phyloP scores from a whole-genome alignment of 2,888 invertebrate genomes.

The Scrobipalpa costella region DNA sequence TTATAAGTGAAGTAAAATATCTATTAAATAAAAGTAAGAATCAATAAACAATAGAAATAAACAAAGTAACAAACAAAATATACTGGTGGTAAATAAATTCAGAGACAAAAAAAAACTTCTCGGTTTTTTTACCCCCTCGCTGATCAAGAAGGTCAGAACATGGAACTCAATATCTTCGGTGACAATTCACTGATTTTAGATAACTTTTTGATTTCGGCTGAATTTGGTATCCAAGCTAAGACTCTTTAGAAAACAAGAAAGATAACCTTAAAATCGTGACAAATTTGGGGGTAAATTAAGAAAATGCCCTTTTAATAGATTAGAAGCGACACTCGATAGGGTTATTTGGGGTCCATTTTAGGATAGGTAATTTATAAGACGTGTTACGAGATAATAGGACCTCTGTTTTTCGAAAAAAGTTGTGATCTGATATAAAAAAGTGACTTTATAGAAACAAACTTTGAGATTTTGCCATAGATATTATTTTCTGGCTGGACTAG shows the following conservation, averaged over 20 bases:
- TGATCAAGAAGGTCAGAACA: constrained; percentile 33
- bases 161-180: constrained; percentile 40
- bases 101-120: too few relatives aligned
- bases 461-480: too few relatives aligned
- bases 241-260: neutral
- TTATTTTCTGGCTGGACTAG: too few relatives aligned
- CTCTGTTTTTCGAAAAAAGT: constrained; percentile 17
- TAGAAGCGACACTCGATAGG: constrained; percentile 24
- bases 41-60: too few relatives aligned
- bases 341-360: constrained; percentile 28
- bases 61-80: too few relatives aligned
- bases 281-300: constrained; percentile 32
- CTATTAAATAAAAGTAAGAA: too few relatives aligned
- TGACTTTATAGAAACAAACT: neutral
- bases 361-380: constrained; percentile 13
- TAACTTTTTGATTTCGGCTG: constrained; percentile 9
- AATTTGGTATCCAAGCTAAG: too few relatives aligned
- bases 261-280: constrained; percentile 11
- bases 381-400: constrained; percentile 21
- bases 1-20: too few relatives aligned
- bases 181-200: constrained; percentile 32
- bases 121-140: neutral
- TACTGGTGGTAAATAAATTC: too few relatives aligned
- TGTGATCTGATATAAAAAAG: neutral
- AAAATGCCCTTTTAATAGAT: constrained; percentile 34